Evolutionary conservation across 1,140 invertebrate species (phyloP), one percentile per base, ranked within the genome.

Genomic region (Micrasema minimum): DNA sequence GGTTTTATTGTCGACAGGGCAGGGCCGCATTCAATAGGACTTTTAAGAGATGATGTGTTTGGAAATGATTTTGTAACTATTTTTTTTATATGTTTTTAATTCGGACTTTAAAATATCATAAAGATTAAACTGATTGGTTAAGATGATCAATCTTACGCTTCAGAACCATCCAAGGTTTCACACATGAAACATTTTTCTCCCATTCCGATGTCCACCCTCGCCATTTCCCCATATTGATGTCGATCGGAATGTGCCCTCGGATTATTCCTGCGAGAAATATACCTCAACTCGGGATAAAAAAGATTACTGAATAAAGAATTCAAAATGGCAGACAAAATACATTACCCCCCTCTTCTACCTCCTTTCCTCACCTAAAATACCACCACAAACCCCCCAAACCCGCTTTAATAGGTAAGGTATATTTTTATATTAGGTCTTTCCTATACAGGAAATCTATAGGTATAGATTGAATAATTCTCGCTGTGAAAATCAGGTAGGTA

Each of bases 111-210:
- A 2, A 48, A 48, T n/a, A 48, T 14, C 46, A 48, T n/a, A 16
- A n/a, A n/a, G n/a, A n/a, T n/a, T n/a, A n/a, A n/a, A n/a, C n/a
- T n/a, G n/a, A n/a, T n/a, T 38, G 11, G n/a, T n/a, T n/a, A n/a
- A n/a, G n/a, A n/a, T n/a, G n/a, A n/a, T n/a, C n/a, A n/a, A n/a
- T n/a, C n/a, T n/a, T n/a, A n/a, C n/a, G n/a, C n/a, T n/a, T n/a
- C n/a, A n/a, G n/a, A n/a, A n/a, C n/a, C n/a, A n/a, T 38, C 11
- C 5, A 38, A 38, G 35, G 35, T 5, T 38, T 38, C 5, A 38
- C 35, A 38, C 35, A 38, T n/a, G n/a, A n/a, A 50, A 68, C 71
- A 72, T 72, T 68, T 72, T 72, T 72, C 66, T 72, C 71, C 71
- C 71, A 72, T 72, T 72, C 59, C 66, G 26, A 66, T 26, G 64